Conservation (phyloP, 1,140 invertebrate species). For the Nasonia longicornis region DNA sequence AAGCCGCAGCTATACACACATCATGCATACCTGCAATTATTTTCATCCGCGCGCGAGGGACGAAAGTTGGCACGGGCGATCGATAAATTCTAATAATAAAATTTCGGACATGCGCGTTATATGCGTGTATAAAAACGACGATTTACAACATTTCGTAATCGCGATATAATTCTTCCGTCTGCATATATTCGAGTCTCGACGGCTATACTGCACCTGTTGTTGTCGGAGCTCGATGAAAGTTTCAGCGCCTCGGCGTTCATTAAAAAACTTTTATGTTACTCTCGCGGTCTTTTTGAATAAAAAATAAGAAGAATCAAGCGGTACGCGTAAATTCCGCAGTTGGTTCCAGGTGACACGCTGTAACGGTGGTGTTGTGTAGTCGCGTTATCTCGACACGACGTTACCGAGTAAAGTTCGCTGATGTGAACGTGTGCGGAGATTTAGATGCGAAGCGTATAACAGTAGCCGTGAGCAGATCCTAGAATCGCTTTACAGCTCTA, state of each 20-base stretch:
- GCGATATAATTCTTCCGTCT: too few species aligned
- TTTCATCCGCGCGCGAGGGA: background rate
- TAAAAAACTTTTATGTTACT: background rate
- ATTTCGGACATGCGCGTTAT: background rate
- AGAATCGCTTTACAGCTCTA: too few species aligned
- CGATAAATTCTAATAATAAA: background rate
- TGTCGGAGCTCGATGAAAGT: background rate
- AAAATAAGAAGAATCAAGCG: too few species aligned
- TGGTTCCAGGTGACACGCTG: background rate
- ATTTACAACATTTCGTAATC: too few species aligned
- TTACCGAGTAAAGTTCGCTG: too few species aligned
- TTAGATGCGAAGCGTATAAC: too few species aligned
- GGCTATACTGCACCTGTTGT: background rate
- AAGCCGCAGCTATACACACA: background rate
- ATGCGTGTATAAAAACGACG: background rate
- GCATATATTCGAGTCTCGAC: background rate
- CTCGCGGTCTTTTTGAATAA: background rate
- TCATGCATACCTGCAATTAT: background rate
- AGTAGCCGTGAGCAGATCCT: too few species aligned
- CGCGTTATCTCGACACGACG: too few species aligned
- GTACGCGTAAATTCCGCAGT: background rate
- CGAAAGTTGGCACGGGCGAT: background rate
- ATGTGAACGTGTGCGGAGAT: too few species aligned
- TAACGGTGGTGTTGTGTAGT: too few species aligned
- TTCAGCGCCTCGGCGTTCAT: background rate